Base-by-base conservation (phyloP, 1,140 invertebrate genomes). In the Musca domestica region DNA sequence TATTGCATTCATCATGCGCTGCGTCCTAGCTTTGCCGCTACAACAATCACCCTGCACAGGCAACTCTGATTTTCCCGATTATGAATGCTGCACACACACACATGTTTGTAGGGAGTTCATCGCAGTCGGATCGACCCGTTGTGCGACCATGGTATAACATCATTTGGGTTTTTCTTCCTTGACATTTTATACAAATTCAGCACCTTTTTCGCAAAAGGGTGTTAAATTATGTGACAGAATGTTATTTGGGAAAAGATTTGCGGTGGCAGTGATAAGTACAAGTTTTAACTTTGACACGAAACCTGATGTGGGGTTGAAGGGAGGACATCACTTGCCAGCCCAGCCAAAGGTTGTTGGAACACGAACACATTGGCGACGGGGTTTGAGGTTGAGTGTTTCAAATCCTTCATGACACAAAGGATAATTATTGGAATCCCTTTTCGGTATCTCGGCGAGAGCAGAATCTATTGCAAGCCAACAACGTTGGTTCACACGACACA, bases 211-310 rank as follows among this genome's bases (percentile, higher is more conserved):
- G 17, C 9, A 41, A 61, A 34, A 41, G 56, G 56, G 56, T 61
- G 56, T 61, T 61, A 61, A 61, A 61, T 61, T 61, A 61, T 61
- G 56, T 61, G 56, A 61, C 56, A 61, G 30, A 61, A 61, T 61
- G 30, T 61, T 61, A 61, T 41, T 61, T 61, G 17, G 30, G 17
- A 61, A 61, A 61, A 61, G 56, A 61, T 61, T 61, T 61, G 56
- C 56, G 56, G 56, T 61, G 56, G 56, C 56, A 41, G 56, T 61
- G 56, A 61, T 61, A 61, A 61, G 56, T 61, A 34, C 30, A 41
- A 61, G 56, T 61, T 41, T 61, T 19, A 61, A 61, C 56, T 61
- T 41, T 41, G 34, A 41, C 34, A 41, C 12, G 34, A 12, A 41
- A 12, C 34, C 34, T 41, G 34, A 41, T 41, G 34, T 41, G 34